phyloP scores from a whole-genome alignment of 2,113 vertebrate genomes.

The Lonchura striata region DNA sequence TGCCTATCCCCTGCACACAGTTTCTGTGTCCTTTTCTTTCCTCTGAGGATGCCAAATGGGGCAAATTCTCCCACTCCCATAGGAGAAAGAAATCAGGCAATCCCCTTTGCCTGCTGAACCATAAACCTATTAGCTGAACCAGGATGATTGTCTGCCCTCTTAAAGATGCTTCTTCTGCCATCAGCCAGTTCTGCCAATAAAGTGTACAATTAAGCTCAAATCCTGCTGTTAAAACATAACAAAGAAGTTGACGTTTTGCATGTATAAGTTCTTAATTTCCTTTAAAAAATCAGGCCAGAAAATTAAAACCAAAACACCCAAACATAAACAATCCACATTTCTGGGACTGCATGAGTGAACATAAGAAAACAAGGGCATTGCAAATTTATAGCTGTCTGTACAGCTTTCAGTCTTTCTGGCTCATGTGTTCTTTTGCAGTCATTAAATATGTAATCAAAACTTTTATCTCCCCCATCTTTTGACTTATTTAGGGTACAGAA shows the following conservation, averaged over 20 bases:
- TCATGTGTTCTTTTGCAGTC: not conserved
- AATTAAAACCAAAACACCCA: not conserved
- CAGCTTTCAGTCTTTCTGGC: not conserved
- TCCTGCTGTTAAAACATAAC: not conserved
- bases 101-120: not conserved
- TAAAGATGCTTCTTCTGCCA: not conserved
- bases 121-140: not conserved
- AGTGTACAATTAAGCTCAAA: not conserved
- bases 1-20: not conserved
- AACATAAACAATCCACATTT: not conserved
- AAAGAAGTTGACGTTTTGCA: not conserved
- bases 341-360: not conserved
- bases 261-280: accelerated
- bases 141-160: not conserved
- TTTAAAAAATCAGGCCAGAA: not conserved
- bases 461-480: not conserved
- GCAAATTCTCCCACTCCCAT: not conserved
- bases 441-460: conserved; percentile 17
- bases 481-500: conserved; percentile 39
- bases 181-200: not conserved
- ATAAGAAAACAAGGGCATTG: not conserved
- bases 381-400: not conserved
- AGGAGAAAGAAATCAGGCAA: not conserved
- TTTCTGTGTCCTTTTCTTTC: not conserved
- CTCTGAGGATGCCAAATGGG: not conserved